These are phyloP conservation scores for Macaria notata DNA, from an alignment of 2,888 invertebrate species.

Conservation along the genomic window DNA sequence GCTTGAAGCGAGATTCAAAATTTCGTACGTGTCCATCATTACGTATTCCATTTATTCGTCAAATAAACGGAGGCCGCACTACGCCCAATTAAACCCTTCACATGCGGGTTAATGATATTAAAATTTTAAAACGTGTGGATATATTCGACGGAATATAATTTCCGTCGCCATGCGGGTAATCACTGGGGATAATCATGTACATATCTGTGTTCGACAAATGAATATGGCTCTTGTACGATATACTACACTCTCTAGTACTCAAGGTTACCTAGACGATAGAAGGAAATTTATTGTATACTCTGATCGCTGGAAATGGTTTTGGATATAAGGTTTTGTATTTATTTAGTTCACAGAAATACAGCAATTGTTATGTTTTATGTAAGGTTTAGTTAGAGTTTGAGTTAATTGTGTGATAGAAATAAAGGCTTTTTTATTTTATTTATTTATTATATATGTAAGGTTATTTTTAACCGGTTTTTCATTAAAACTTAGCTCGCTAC, in stretches of 20 bases:
- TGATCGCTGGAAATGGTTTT: no score
- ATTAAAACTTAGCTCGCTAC: no score
- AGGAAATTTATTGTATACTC: no score
- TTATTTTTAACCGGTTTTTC: no score
- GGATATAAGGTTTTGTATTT: no score
- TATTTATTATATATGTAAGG: no score
- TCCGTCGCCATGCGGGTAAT: slow-evolving; percentile 30
- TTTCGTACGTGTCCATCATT: slow-evolving; percentile 8
- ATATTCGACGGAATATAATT: slow-evolving; percentile 29
- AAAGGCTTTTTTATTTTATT: no score
- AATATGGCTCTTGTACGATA: slow-evolving; percentile 31
- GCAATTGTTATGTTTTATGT: no score
- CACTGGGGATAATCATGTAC: slow-evolving; percentile 34
- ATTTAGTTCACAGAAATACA: no score
- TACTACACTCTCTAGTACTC: slow-evolving; percentile 2
- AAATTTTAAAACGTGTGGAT: slow-evolving; percentile 23
- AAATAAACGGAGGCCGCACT: slow-evolving; percentile 21
- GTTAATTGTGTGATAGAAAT: no score
- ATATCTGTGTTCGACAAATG: slow-evolving; percentile 42
- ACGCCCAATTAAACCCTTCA: slow-evolving; percentile 21
- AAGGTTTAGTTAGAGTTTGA: no score
- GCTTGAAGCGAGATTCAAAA: slow-evolving; percentile 3
- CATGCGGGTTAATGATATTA: slow-evolving; percentile 20
- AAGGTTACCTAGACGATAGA: slow-evolving; percentile 1
- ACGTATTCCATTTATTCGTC: slow-evolving; percentile 22